Base-by-base conservation (phyloP, 2,797 vertebrate species). In the Echeneis naucrates region DNA sequence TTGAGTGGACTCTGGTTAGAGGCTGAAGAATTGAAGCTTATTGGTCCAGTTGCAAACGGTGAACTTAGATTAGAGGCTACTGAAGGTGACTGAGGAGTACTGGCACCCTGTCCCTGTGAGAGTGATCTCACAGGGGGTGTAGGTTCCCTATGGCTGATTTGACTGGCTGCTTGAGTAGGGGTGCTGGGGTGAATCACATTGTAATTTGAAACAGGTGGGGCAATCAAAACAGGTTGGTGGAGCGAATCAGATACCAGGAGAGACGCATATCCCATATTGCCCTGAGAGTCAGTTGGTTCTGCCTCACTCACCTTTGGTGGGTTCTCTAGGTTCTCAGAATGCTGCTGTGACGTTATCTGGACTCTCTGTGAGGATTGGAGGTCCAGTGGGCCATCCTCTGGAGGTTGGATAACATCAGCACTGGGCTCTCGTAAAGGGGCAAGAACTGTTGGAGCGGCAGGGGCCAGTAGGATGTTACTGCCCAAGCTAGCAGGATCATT, bases 311-410 rank as follows among this genome's bases (percentile, higher is more conserved):
- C 91, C 90, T 96, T 95, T 60, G 98, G 98, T 70, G 98, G 98
- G 84, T 98, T 99, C 87, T 99, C 98, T 27, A 99, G 92, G 82
- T 99, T 99, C 89, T 99, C 98, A 0, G 92, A 97, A 27, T 94
- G 90, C 26, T 92, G 93, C 68, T 93, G 92, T 59, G 90, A 47
- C 27, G 80, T 52, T 19, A 86, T 69, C 23, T 90, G 85, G 44
- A 70, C 83, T 7, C 88, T 88, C 13, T 92, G 85, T 2, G 86
- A 54, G n/a, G 90, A 76, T 60, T 94, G 92, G 45, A 94, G 90
- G 80, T 94, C 92, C 26, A 95, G 81, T 1, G 90, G 82, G 0
- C 88, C 92, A 71, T 97, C 96, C 50, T 98, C 97, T 0, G 96
- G 97, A 21, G 97, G 97, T 52, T 98, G 98, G 33, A 97, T 95